phyloP scores from a whole-genome alignment of 1,140 invertebrate genomes.

The Triops longicaudatus region DNA sequence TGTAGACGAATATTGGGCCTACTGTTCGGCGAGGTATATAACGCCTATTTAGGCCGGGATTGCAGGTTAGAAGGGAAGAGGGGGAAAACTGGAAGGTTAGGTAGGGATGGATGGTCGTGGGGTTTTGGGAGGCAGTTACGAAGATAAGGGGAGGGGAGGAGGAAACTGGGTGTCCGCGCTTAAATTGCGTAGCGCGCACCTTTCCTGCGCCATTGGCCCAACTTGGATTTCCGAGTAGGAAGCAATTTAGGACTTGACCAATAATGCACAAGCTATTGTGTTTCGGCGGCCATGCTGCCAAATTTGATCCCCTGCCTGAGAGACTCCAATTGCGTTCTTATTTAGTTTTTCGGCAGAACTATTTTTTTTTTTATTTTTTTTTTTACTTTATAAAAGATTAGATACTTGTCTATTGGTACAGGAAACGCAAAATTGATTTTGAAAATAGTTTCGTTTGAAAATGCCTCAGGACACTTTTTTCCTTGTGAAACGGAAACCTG shows the following conservation, averaged over 20 bases:
- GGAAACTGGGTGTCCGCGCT: not conserved
- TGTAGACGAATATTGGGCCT: too few relatives aligned
- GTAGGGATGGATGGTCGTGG: too few relatives aligned
- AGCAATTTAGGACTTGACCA: conserved; percentile 15
- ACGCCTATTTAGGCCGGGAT: too few relatives aligned
- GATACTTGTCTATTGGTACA: too few relatives aligned
- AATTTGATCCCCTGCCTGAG: not conserved
- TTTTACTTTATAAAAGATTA: not conserved
- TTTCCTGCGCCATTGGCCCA: conserved; percentile 13
- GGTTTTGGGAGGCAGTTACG: not conserved
- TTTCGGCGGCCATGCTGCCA: conserved; percentile 13
- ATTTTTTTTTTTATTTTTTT: not conserved
- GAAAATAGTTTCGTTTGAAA: too few relatives aligned
- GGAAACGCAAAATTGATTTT: too few relatives aligned
- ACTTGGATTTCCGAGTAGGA: conserved; percentile 14
- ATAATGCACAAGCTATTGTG: not conserved
- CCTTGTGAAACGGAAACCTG: too few relatives aligned
- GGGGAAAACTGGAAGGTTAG: too few relatives aligned
- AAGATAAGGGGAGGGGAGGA: not conserved
- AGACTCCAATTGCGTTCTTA: not conserved
- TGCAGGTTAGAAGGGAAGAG: too few relatives aligned
- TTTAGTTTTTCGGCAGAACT: not conserved
- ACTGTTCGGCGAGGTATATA: too few relatives aligned
- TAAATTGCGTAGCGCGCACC: conserved; percentile 4
- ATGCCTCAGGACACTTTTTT: too few relatives aligned